These are phyloP conservation scores for Sesamia inferens DNA, from an alignment of 2,888 invertebrate genomes.

Conservation along the genomic window DNA sequence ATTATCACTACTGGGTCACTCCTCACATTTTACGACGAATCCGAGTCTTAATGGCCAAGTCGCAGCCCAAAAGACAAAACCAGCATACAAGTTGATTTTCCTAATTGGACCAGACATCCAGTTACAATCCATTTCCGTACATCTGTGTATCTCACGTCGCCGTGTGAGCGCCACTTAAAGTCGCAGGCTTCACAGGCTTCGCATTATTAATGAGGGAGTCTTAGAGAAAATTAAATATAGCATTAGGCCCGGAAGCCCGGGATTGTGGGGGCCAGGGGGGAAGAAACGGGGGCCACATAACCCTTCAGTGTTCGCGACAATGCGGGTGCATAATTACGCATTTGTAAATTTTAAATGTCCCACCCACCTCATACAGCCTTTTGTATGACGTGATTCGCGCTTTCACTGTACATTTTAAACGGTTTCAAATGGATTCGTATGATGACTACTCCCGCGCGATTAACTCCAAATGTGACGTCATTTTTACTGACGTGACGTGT, in stretches of 20 bases:
- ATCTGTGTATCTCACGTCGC: conserved; percentile 78
- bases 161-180: conserved; percentile 90
- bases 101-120: conserved; percentile 46
- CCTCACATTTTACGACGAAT: too few species aligned
- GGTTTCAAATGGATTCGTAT: conserved; percentile 82
- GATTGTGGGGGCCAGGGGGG: conserved; percentile 75
- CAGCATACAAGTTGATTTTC: conserved; percentile 5
- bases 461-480: conserved; percentile 81
- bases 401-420: conserved; percentile 83
- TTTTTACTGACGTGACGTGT: conserved; percentile 70
- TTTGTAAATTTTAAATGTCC: conserved; percentile 90
- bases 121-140: conserved; percentile 68
- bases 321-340: conserved; percentile 90
- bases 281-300: conserved; percentile 77
- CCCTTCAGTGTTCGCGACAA: conserved; percentile 86
- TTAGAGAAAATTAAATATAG: conserved; percentile 91
- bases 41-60: not conserved
- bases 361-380: conserved; percentile 88
- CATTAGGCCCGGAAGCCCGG: conserved; percentile 89
- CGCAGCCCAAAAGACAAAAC: not conserved
- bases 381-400: conserved; percentile 89
- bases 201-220: conserved; percentile 90
- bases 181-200: conserved; percentile 88
- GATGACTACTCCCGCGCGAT: conserved; percentile 82
- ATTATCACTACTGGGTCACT: not conserved